Percentiles rank a stretch among this genome's conserved stretches.
Evolutionary conservation across 2,888 invertebrate species (phyloP).

Genomic region (Andrena bucephala): DNA sequence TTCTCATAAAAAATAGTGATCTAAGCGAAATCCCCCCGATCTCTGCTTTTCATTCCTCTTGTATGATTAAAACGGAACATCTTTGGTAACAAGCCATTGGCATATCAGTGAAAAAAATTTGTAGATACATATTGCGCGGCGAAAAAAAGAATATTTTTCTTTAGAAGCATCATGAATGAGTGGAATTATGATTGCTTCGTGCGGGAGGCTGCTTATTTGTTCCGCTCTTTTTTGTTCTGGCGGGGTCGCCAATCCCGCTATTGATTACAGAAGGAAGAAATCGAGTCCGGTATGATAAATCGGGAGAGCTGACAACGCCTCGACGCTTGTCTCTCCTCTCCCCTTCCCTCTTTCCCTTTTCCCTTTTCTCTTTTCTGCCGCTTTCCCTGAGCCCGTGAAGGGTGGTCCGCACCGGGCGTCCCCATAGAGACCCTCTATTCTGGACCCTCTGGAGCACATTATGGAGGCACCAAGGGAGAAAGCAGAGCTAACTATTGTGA

Average conservation of each 20-base stretch:
- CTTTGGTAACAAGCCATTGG: not conserved
- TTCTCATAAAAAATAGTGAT: slow-evolving; percentile 6
- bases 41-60: not conserved
- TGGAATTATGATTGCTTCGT: slow-evolving; percentile 50
- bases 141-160: not conserved
- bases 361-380: slow-evolving; percentile 25
- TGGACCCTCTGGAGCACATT: slow-evolving; percentile 67
- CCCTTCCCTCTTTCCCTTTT: slow-evolving; percentile 33
- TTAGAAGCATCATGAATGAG: slow-evolving; percentile 36
- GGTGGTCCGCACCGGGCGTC: slow-evolving; percentile 74
- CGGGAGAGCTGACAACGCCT: slow-evolving; percentile 80
- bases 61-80: not conserved
- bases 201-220: slow-evolving; percentile 61
- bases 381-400: slow-evolving; percentile 60
- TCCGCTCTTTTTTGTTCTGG: slow-evolving; percentile 49
- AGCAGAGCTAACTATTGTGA: slow-evolving; percentile 69
- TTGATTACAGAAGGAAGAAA: slow-evolving; percentile 80
- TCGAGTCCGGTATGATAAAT: slow-evolving; percentile 84
- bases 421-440: slow-evolving; percentile 65
- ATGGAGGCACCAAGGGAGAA: slow-evolving; percentile 66
- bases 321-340: slow-evolving; percentile 59
- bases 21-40: not conserved
- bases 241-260: slow-evolving; percentile 75
- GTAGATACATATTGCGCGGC: not conserved
- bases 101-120: not conserved